These are phyloP conservation scores for Cossypha niveicapilla DNA, from an alignment of 2,797 vertebrate genomes.

Conservation along the genomic window DNA sequence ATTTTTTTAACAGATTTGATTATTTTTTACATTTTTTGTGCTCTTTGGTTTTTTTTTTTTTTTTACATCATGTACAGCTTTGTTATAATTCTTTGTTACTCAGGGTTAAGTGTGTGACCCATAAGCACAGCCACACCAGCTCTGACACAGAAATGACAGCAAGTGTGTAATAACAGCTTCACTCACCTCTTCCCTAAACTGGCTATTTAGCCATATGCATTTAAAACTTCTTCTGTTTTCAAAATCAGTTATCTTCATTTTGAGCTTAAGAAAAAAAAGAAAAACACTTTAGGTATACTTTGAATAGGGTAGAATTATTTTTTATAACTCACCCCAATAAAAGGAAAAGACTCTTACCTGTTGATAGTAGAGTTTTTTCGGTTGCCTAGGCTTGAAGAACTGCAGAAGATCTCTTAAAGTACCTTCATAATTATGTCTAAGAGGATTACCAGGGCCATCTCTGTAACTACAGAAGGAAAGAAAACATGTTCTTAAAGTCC, in stretches of 20 bases:
- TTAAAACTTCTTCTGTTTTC: conserved; percentile 99
- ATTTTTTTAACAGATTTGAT: background rate
- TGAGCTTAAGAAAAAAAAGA: conserved; percentile 81
- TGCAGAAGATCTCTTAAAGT: conserved; percentile 98
- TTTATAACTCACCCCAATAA: background rate
- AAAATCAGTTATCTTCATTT: conserved; percentile 99
- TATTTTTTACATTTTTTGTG: background rate
- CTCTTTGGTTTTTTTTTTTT: background rate
- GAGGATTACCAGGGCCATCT: conserved; percentile 98
- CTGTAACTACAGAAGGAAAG: conserved; percentile 85
- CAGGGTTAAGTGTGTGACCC: background rate
- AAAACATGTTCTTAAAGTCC: background rate
- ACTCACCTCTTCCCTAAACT: conserved; percentile 98
- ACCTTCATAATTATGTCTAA: conserved; percentile 99
- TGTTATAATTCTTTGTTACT: background rate
- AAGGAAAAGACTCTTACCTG: conserved; percentile 80
- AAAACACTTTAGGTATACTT: conserved; percentile 21
- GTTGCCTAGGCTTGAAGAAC: conserved; percentile 98
- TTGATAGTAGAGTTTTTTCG: conserved; percentile 99
- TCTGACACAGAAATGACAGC: background rate
- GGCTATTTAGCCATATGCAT: conserved; percentile 99
- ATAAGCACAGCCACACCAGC: background rate
- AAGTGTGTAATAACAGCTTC: background rate
- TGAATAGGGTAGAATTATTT: background rate
- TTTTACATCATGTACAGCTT: background rate